Evolutionary conservation across 2,113 vertebrate species (phyloP), one percentile per base, ranked within the genome.

Genomic region (Syngnathus typhle): DNA sequence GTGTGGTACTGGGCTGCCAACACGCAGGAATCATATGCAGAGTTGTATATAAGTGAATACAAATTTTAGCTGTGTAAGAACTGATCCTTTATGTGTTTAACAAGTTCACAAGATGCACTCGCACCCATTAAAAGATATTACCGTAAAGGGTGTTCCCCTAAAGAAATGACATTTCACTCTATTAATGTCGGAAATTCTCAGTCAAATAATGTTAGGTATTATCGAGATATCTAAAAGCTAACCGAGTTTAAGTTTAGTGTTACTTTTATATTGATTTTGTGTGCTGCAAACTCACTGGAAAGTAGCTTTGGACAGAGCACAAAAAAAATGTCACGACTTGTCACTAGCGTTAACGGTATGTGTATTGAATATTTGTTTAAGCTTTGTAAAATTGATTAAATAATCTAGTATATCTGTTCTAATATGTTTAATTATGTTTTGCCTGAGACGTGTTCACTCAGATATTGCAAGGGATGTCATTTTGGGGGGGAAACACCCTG

Each of bases 91-190:
- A 61, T 41, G 37, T 61, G 19, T 61, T 13, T 21, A 61, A 21
- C 59, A 43, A 60, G 1, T 41, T 60, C 63, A 44, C 58, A 58
- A 75, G 64, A 65, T 58, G 39, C 23, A 49, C 15, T 68, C 16
- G 58, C 15, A 41, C 7, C 27, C 15, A 18, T 65, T 21, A 43
- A 21, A 16, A 10, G 4, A 56, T 5, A 1, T 32, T 15, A 15
- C 23, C 27, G 54, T 9, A 55, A 21, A 55, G 54, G 54, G 23
- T 32, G 21, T n/a, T 27, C 9, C 23, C 54, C 54, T 23, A 55
- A 55, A 55, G 4, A 55, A 27, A 12, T 27, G 54, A 55, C 54
- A 55, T 55, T 55, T 56, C 55, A 55, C 27, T 16, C 5, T 32
- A 56, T 36, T 16, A 54, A 13, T 10, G 6, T 32, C 5, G 5